Conservation (phyloP, 2,797 vertebrate genomes). For the Limnodromus scolopaceus region DNA sequence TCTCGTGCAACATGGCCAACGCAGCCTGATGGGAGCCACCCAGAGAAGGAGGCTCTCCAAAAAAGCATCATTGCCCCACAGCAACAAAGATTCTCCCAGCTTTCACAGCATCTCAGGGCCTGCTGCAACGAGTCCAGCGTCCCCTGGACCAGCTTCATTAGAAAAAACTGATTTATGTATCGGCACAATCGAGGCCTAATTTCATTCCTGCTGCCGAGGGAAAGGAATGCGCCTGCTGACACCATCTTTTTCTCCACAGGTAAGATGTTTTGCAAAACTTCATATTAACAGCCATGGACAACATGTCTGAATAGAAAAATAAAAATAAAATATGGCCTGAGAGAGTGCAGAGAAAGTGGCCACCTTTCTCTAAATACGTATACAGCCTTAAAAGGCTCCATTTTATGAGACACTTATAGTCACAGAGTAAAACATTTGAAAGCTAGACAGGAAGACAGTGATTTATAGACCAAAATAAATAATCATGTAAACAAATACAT, state of each 20-base stretch:
- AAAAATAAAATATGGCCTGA: background rate
- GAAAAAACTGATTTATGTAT: background rate
- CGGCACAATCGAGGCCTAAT: background rate
- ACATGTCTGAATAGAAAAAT: background rate
- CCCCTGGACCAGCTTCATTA: background rate
- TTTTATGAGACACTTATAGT: background rate
- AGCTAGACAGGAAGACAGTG: background rate
- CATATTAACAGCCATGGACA: background rate
- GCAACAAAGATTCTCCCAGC: too few species aligned
- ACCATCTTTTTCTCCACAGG: background rate
- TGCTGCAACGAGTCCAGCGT: rapidly evolving
- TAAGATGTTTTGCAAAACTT: background rate
- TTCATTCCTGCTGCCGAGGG: background rate
- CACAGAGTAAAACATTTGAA: background rate
- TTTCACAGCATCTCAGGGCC: background rate
- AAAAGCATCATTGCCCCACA: background rate
- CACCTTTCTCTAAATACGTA: background rate
- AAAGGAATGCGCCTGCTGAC: background rate
- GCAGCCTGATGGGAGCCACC: background rate
- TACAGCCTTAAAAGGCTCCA: background rate
- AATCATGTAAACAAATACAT: background rate
- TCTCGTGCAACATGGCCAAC: background rate
- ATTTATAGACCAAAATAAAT: background rate
- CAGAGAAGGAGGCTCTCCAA: background rate
- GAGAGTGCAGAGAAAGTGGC: background rate